Evolutionary conservation across 2,797 vertebrate species (phyloP).

Genomic region (Gymnothorax javanicus): DNA sequence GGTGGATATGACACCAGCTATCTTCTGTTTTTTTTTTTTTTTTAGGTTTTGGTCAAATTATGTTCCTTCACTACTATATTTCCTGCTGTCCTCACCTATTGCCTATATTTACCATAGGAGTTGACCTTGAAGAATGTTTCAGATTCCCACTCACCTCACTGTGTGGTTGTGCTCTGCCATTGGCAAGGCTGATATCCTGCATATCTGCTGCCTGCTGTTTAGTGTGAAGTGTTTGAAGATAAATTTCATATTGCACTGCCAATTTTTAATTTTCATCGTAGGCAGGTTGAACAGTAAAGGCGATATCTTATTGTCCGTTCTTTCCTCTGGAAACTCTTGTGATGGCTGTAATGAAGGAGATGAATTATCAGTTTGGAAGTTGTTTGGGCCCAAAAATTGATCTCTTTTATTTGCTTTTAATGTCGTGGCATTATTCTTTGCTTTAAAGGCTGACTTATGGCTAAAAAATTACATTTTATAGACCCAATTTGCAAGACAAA

Average conservation of each 20-base stretch:
- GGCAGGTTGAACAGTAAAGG: constrained; percentile 10
- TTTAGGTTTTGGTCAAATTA: not conserved
- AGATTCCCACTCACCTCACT: not conserved
- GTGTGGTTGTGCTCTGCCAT: not conserved
- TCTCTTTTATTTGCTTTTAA: constrained; percentile 25
- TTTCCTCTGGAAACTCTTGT: constrained; percentile 20
- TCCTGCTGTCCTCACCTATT: not conserved
- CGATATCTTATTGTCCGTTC: constrained; percentile 19
- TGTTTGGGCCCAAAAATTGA: constrained; percentile 2
- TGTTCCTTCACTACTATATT: not conserved
- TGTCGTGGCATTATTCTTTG: not conserved
- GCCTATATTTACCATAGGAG: not conserved
- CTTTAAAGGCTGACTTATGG: constrained; percentile 8
- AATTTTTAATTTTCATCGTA: not conserved
- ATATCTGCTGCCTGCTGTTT: not conserved
- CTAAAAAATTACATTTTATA: constrained; percentile 10
- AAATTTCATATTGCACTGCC: not conserved
- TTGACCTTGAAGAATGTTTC: not conserved
- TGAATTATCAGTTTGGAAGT: constrained; percentile 29
- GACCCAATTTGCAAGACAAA: constrained; percentile 9
- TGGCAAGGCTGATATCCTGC: not conserved
- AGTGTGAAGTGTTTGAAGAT: not conserved
- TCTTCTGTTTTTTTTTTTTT: not conserved
- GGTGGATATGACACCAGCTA: not conserved
- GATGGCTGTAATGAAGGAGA: constrained; percentile 31